Conservation (phyloP, 2,113 vertebrate species). For the Megaceryle maxima region DNA sequence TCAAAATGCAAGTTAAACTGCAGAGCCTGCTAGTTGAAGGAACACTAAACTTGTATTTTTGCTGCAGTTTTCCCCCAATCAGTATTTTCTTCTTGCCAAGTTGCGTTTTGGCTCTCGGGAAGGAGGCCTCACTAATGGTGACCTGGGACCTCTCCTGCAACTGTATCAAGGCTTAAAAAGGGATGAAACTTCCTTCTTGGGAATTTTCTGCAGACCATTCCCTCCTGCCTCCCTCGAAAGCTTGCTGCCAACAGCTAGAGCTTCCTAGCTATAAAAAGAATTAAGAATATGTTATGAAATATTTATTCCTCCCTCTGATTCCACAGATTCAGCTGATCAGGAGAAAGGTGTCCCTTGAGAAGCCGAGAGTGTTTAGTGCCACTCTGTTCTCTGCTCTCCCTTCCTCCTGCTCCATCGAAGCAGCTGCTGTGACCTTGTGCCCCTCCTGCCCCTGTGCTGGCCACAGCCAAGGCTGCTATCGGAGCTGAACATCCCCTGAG, state of each 20-base stretch:
- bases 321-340: background rate
- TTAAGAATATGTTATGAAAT: background rate
- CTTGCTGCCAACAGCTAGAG: background rate
- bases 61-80: background rate
- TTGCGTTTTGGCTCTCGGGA: background rate
- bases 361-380: background rate
- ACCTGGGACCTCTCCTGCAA: background rate
- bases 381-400: background rate
- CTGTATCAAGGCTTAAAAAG: background rate
- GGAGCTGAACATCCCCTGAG: background rate
- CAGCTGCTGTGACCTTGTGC: background rate
- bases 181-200: background rate
- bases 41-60: background rate
- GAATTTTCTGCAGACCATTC: background rate
- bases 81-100: background rate
- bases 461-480: background rate
- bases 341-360: background rate
- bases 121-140: background rate
- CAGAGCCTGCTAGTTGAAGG: background rate
- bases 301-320: background rate
- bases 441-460: background rate
- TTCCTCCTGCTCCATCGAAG: background rate
- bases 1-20: slow-evolving; percentile 18
- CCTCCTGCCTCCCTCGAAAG: background rate
- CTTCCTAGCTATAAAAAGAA: background rate